Evolutionary conservation across 2,888 invertebrate genomes (phyloP).

Genomic region (Melolontha melolontha): DNA sequence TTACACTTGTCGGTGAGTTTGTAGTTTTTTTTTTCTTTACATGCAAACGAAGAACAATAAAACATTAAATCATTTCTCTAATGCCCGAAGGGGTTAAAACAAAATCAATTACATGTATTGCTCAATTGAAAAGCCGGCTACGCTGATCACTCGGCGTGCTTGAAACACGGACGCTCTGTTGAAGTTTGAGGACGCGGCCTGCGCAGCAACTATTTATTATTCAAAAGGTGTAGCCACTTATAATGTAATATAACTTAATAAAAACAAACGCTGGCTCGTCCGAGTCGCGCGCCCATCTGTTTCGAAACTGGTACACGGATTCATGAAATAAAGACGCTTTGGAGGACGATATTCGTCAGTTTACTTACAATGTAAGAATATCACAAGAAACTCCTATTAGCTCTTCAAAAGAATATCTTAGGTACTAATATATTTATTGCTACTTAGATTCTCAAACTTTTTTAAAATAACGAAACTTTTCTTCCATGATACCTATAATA

Average conservation of each 20-base stretch:
- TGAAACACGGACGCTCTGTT: constrained; percentile 3
- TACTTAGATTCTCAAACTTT: too few relatives aligned
- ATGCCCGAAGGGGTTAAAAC: constrained; percentile 47
- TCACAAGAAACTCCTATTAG: neutral
- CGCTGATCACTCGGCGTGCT: constrained; percentile 21
- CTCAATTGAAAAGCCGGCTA: constrained; percentile 46
- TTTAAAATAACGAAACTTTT: too few relatives aligned
- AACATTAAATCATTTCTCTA: constrained; percentile 47
- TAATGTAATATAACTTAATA: constrained; percentile 39
- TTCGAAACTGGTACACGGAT: constrained; percentile 16
- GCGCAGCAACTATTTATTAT: constrained; percentile 39
- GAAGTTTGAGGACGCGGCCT: constrained; percentile 23
- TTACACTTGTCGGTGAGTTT: constrained; percentile 19
- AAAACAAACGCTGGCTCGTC: constrained; percentile 30
- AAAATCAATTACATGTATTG: constrained; percentile 51
- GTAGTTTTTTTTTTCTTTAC: constrained; percentile 18
- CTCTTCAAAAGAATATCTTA: too few relatives aligned
- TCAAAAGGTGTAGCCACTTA: constrained; percentile 42
- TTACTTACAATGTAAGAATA: neutral
- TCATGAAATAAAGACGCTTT: neutral
- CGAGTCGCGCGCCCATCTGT: constrained; percentile 22
- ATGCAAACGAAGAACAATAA: constrained; percentile 48
- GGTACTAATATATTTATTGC: too few relatives aligned
- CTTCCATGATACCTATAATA: too few relatives aligned
- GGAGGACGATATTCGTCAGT: neutral